Evolutionary conservation across 2,888 invertebrate genomes (phyloP), one percentile per base, ranked within the genome.

Genomic region (Orthosia gothica): DNA sequence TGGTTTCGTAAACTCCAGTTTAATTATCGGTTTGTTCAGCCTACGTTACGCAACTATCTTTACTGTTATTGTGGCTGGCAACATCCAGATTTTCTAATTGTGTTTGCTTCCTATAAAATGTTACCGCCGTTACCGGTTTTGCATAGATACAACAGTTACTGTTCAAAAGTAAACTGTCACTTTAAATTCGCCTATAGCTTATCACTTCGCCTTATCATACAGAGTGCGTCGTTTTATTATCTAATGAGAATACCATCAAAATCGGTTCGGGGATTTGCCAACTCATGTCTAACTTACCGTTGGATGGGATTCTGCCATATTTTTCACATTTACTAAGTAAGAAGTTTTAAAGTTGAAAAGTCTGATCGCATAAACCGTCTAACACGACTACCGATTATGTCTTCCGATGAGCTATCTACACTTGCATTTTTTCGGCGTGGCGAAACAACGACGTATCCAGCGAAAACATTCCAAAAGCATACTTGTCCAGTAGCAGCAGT

Each of bases 161-260:
- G 66, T 59, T 40, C 13, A 62, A 73, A 71, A 55, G 55, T 64
- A 63, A 62, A 63, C 71, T 74, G 74, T 76, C 69, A 76, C 45
- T 71, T 67, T 32, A 64, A 74, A 81, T 70, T 70, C 68, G 59
- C 59, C 52, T 65, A 50, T 58, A 72, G 64, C 73, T 87, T 87
- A 85, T 79, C 82, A 65, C 63, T 54, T 70, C 70, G 54, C 54
- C 73, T 84, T 85, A 87, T 87, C 79, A 70, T 59, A 81, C 61
- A 63, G 73, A 76, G 67, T 76, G 64, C 68, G 73, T 67, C 45
- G 45, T 74, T 81, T 81, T 76, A 84, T 73, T 75, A 76, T 75
- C 74, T 75, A 65, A 70, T 70, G 32, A 72, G 66, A 73, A 76
- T 71, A 65, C 66, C 62, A 76, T 83, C 64, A 73, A 83, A 74